Evolutionary conservation across 2,797 vertebrate genomes (phyloP), one percentile per base, ranked within the genome.

Genomic region (Poeciliopsis turneri): DNA sequence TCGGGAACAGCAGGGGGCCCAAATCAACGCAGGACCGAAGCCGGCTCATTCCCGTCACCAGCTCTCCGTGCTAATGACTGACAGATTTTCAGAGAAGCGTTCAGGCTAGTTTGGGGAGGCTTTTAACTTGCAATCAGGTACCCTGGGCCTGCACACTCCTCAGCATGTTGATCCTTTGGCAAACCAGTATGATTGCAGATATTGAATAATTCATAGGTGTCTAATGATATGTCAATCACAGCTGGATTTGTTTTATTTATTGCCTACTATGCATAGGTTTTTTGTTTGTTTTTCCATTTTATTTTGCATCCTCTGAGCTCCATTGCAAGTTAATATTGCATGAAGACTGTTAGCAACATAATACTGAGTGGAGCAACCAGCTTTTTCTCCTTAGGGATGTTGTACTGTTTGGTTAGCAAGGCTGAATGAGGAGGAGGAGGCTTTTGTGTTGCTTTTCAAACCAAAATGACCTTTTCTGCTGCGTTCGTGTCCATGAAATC

Each of bases 221-320:
- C 92, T 94, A 94, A 94, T 94, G 93, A 94, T 88, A 89, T 90
- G 93, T 94, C 93, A 94, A 91, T 94, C 93, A 94, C 84, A 41
- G 76, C 74, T 80, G 88, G 86, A 90, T 94, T 94, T 94, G 91
- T 93, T 94, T 92, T 94, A 94, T 94, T 94, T 93, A 93, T 93
- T 28, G 77, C 72, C 13, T 81, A 78, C 89, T 78, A 78, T 88
- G 88, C 89, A 77, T 86, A 88, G 88, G 89, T 90, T 91, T 88
- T 53, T 53, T 7, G 9, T 51, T 91, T 88, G 25, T 53, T 20
- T 53, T 53, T 51, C 6, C 23, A 49, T 23, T 9, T 53, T 53
- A 53, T 25, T 53, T 85, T 80, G 87, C 76, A 74, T 92, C 90
- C 80, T 92, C 86, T 74, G 74, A 88, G 90, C 89, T 88, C 84